Evolutionary conservation across 2,888 invertebrate genomes (phyloP).

Genomic region (Protodeltote pygarga): DNA sequence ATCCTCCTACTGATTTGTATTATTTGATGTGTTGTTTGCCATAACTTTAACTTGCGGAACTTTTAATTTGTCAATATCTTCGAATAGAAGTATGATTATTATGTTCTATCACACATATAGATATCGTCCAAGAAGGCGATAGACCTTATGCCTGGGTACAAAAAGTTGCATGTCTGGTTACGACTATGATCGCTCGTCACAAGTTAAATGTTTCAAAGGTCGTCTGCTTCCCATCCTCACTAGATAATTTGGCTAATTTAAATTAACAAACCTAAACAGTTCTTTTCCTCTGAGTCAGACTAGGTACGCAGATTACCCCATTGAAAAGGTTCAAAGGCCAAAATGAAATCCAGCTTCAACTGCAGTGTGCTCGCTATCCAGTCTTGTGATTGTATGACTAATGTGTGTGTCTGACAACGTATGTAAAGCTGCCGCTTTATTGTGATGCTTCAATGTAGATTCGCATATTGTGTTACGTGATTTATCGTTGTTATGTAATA

Average conservation of each 20-base stretch:
- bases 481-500: conserved; percentile 40
- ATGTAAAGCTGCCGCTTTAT: conserved; percentile 31
- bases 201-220: conserved; percentile 29
- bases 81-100: no score
- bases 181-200: conserved; percentile 17
- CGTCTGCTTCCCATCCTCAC: conserved; percentile 52
- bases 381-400: conserved; percentile 58
- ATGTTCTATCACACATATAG: no score
- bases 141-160: no score
- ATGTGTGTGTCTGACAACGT: conserved; percentile 50
- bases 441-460: conserved; percentile 28
- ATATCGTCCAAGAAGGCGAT: no score
- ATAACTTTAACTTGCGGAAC: no score
- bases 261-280: conserved; percentile 73
- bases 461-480: conserved; percentile 41
- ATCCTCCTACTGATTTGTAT: no score
- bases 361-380: conserved; percentile 64
- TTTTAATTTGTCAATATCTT: no score
- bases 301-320: conserved; percentile 59
- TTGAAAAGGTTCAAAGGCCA: conserved; percentile 64
- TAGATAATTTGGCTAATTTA: conserved; percentile 65
- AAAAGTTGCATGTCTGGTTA: not conserved
- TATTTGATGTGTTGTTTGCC: no score
- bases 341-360: conserved; percentile 72
- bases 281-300: conserved; percentile 77